Evolutionary conservation across 2,888 invertebrate species (phyloP), one percentile per base, ranked within the genome.

Genomic region (Trichopria drosophilae): DNA sequence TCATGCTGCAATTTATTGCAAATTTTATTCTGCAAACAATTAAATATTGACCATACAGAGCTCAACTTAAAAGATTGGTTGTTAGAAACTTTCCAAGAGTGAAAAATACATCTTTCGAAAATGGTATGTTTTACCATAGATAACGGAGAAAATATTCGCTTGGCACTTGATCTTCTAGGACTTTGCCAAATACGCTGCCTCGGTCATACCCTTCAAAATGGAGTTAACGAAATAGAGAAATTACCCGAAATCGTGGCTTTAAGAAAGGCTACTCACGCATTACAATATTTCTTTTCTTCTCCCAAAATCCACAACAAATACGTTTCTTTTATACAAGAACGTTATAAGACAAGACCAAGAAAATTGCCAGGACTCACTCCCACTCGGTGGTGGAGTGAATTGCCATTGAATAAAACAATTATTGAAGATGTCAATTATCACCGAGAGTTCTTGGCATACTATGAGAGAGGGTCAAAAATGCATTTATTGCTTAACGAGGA

Each of bases 401-500:
- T 31, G 16, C 31, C 31, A 7, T 10, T 31, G 13, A 10, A 31
- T 31, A 31, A 31, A 16, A 7, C 16, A 15, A 13, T 31, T 15
- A 31, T 31, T 31, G 31, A 31, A 31, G 31, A n/a, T n/a, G n/a
- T n/a, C n/a, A n/a, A n/a, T 31, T 31, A 31, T 12, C 31, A 31
- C 10, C 13, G 12, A 31, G n/a, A 31, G 31, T 31, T n/a, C 16
- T n/a, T 31, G 16, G 31, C 31, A 6, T 16, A 31, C 31, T 12
- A 31, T 16, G 31, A 31, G 16, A 31, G 10, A 3, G 12, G 31
- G 16, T 6, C 31, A 5, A 5, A 6, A 15, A 31, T 31, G 31
- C 31, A 31, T 16, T 31, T 31, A 31, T 7, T 31, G 6, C 16
- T 31, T 6, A 7, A 31, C n/a, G 31, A 31, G 10, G 7, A 10